A percentile compares a stretch with the other conserved stretches of the same genome.
These are phyloP conservation scores for Ispidina lecontei DNA, from an alignment of 2,797 vertebrate species.

Conservation along the genomic window DNA sequence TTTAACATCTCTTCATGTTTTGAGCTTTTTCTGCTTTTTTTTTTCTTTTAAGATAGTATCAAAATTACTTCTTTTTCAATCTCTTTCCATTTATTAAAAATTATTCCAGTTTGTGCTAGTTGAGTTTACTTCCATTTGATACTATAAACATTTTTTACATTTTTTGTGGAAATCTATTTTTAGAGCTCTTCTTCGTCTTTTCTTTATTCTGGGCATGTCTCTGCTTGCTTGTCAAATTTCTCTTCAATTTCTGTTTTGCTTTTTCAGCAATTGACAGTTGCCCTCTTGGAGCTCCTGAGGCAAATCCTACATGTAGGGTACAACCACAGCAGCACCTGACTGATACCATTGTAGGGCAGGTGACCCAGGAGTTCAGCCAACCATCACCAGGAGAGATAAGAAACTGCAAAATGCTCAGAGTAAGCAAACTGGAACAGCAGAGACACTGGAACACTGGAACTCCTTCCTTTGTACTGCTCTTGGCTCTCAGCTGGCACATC, in stretches of 20 bases:
- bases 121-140: conserved; percentile 47
- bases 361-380: background rate
- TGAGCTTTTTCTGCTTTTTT: background rate
- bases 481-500: background rate
- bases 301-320: conserved; percentile 16
- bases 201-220: conserved; percentile 37
- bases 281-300: conserved; percentile 38
- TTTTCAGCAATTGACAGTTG: conserved; percentile 30
- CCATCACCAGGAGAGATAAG: background rate
- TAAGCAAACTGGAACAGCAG: background rate
- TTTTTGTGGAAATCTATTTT: background rate
- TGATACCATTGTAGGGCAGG: conserved; percentile 12
- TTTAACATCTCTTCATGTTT: conserved; percentile 58
- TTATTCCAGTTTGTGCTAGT: conserved; percentile 20
- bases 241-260: conserved; percentile 52
- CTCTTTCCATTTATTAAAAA: conserved; percentile 36
- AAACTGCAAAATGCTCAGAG: background rate
- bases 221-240: conserved; percentile 49
- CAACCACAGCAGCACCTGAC: conserved; percentile 29
- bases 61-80: conserved; percentile 49
- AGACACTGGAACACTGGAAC: background rate
- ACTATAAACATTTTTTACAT: conserved; percentile 40
- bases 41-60: conserved; percentile 19
- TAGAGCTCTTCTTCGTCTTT: background rate
- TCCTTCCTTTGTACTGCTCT: background rate